These are phyloP conservation scores for Archips xylosteana DNA, from an alignment of 2,888 invertebrate species.

Conservation along the genomic window DNA sequence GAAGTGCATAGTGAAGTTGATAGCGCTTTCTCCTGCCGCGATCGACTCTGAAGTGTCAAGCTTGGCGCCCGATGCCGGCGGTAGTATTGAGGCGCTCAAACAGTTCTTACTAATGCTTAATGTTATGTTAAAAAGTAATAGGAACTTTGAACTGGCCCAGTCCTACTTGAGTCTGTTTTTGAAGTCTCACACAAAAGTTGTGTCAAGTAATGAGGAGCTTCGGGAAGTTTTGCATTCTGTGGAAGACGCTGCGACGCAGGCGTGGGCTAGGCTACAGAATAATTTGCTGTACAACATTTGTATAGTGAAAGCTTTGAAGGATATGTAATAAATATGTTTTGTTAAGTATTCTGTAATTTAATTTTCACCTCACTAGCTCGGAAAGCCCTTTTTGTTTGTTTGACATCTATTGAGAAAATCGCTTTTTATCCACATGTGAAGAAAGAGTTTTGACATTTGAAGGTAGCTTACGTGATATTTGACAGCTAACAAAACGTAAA, in stretches of 20 bases:
- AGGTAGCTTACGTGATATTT: no score
- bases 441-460: no score
- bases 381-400: no score
- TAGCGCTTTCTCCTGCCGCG: conserved; percentile 91
- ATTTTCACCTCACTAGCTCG: no score
- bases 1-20: conserved; percentile 86
- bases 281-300: conserved; percentile 91
- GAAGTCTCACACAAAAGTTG: conserved; percentile 89
- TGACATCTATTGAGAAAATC: no score
- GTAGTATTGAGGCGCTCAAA: conserved; percentile 89
- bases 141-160: conserved; percentile 95
- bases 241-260: conserved; percentile 84
- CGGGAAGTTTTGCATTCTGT: conserved; percentile 84
- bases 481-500: no score
- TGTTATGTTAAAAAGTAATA: conserved; percentile 89
- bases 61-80: conserved; percentile 90
- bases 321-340: conserved; percentile 71
- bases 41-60: conserved; percentile 95
- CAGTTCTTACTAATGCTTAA: conserved; percentile 92
- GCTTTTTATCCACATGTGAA: no score
- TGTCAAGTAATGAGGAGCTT: conserved; percentile 85
- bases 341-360: background rate
- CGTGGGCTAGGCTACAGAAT: conserved; percentile 89
- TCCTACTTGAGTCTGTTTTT: conserved; percentile 95
- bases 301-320: conserved; percentile 91